These are phyloP conservation scores for Ptychochromis oligacanthus DNA, from an alignment of 2,113 vertebrate species.

Conservation along the genomic window DNA sequence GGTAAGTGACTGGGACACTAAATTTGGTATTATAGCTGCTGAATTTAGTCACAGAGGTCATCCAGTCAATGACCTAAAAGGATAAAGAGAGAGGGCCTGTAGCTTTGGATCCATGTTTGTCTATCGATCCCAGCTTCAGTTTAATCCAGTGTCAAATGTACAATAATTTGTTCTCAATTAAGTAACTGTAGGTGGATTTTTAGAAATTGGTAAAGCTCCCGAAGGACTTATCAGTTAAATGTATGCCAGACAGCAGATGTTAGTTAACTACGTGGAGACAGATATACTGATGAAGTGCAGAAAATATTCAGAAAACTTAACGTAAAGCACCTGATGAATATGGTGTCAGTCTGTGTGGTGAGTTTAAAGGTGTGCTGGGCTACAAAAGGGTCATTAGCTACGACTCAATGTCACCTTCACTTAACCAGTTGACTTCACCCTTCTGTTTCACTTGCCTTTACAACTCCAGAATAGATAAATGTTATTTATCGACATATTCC, in stretches of 20 bases:
- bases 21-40: background rate
- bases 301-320: background rate
- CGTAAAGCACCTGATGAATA: background rate
- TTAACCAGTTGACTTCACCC: conserved; percentile 9
- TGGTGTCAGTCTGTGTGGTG: background rate
- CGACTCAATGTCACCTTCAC: conserved; percentile 80
- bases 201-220: background rate
- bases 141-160: background rate
- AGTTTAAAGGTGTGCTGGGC: background rate
- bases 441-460: background rate
- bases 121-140: background rate
- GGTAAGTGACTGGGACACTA: background rate
- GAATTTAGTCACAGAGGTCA: conserved; percentile 21
- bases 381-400: conserved; percentile 58
- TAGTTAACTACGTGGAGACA: background rate
- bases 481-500: background rate
- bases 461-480: background rate
- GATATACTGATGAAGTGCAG: background rate
- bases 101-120: background rate
- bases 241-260: background rate
- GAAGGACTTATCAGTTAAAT: background rate
- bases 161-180: background rate
- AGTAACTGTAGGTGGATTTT: background rate
- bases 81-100: background rate
- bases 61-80: background rate